phyloP scores from a whole-genome alignment of 2,888 invertebrate genomes.

The Polylopha cassiicola region DNA sequence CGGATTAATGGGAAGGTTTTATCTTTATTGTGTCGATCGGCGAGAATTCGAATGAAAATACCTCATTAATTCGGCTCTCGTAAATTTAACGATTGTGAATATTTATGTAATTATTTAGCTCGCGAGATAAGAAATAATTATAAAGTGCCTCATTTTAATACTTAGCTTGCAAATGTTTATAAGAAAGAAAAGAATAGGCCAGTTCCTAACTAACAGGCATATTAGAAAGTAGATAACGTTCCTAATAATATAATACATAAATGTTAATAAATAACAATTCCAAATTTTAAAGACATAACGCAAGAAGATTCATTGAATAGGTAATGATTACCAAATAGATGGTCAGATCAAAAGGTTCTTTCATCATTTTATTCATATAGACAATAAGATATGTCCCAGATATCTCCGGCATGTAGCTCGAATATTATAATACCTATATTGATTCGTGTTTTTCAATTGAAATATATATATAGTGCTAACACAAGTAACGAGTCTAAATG shows the following conservation, averaged over 20 bases:
- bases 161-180: no score
- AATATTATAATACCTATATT: no score
- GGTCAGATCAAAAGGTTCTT: no score
- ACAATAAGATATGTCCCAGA: neutral
- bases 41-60: conserved; percentile 32
- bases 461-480: no score
- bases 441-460: no score
- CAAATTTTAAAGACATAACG: no score
- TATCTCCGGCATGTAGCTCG: neutral
- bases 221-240: no score
- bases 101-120: conserved; percentile 22
- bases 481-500: neutral
- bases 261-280: no score
- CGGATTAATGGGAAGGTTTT: conserved; percentile 39
- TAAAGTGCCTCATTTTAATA: conserved; percentile 13
- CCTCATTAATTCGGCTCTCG: conserved; percentile 30
- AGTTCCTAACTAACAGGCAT: conserved; percentile 2
- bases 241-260: no score
- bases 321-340: no score
- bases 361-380: neutral
- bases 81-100: conserved; percentile 20
- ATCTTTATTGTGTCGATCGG: conserved; percentile 40
- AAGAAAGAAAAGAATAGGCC: no score
- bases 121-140: conserved; percentile 18
- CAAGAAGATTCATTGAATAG: no score